Evolutionary conservation across 2,888 invertebrate species (phyloP).

Genomic region (Cerastis rubricosa): DNA sequence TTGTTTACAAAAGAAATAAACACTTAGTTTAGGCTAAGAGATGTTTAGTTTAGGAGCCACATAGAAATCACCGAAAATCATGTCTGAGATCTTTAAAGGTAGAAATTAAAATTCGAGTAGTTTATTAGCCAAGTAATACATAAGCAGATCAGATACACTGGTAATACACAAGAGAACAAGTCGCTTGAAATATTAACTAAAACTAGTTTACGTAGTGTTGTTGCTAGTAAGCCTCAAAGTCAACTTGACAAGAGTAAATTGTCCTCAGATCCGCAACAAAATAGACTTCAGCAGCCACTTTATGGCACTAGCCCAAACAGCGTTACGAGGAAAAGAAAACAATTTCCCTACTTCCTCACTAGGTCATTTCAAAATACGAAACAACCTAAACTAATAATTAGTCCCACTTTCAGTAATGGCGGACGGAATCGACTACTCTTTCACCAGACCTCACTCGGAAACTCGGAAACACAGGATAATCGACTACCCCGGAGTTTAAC

Average conservation of each 20-base stretch:
- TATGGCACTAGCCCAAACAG: not conserved
- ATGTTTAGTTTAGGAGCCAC: not conserved
- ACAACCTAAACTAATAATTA: conserved; percentile 45
- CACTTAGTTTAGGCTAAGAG: not conserved
- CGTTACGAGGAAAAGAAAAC: conserved; percentile 4
- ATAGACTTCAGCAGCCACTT: not conserved
- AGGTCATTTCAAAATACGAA: conserved; percentile 27
- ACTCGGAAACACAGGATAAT: conserved; percentile 44
- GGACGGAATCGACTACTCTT: conserved; percentile 41
- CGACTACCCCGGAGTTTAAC: conserved; percentile 51
- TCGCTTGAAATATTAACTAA: not conserved
- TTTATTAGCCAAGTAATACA: not conserved
- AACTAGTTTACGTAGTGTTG: not conserved
- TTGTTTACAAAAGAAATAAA: not conserved
- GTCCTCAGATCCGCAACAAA: not conserved
- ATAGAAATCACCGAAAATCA: not conserved
- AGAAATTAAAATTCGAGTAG: not conserved
- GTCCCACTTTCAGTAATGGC: conserved; percentile 38
- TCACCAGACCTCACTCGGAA: conserved; percentile 32
- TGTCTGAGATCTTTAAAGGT: not conserved
- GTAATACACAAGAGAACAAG: not conserved
- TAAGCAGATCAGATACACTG: too few species aligned
- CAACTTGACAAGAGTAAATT: not conserved
- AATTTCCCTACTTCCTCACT: not conserved
- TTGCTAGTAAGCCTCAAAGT: not conserved